Conservation (phyloP, 2,113 vertebrate species). For the Chaetodon trifascialis region DNA sequence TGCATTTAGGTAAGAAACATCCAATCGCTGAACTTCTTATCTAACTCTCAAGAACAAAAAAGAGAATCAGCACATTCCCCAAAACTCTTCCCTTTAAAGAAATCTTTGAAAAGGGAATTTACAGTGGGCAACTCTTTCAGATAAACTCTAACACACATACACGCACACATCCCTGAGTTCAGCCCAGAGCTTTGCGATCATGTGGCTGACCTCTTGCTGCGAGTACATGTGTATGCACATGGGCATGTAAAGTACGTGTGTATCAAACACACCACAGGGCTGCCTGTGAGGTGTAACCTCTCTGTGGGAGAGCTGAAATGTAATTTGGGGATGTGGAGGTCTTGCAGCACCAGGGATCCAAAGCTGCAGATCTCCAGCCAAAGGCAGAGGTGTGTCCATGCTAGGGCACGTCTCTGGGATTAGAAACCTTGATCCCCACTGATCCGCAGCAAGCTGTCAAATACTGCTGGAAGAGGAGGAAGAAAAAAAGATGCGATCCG, state of each 20-base stretch:
- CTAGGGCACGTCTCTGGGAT: constrained; percentile 72
- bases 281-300: constrained; percentile 55
- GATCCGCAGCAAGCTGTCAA: constrained; percentile 69
- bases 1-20: background rate
- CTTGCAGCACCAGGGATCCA: constrained; percentile 40
- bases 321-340: constrained; percentile 66
- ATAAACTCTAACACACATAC: background rate
- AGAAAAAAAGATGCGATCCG: constrained; percentile 13
- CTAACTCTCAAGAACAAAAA: background rate
- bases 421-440: constrained; percentile 76
- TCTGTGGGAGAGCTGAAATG: constrained; percentile 62
- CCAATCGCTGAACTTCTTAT: background rate
- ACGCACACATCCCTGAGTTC: background rate
- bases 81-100: background rate
- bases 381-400: constrained; percentile 70
- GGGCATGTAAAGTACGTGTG: constrained; percentile 35
- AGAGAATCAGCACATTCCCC: background rate
- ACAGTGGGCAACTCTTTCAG: background rate
- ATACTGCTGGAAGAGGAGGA: constrained; percentile 52
- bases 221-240: constrained; percentile 34
- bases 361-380: constrained; percentile 60
- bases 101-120: background rate
- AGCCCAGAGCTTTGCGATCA: constrained; percentile 26
- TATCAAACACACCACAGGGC: constrained; percentile 39
- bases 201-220: constrained; percentile 20